Conservation (phyloP, 2,113 vertebrate genomes). For the Strix aluco region DNA sequence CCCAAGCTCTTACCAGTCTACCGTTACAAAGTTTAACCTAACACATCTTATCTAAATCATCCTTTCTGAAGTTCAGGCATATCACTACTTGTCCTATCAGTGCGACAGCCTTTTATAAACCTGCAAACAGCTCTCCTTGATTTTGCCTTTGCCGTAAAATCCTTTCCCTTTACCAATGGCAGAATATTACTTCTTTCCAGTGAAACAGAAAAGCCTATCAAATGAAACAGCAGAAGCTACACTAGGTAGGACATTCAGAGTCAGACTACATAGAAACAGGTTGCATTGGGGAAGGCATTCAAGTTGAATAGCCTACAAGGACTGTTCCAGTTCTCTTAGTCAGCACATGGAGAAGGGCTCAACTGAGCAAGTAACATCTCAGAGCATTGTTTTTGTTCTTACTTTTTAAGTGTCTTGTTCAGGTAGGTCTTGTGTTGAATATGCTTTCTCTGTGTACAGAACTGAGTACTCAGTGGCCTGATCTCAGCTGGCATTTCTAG, state of each 20-base stretch:
- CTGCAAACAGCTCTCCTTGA: not conserved
- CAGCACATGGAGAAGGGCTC: not conserved
- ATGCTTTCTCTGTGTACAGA: not conserved
- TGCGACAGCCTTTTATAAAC: not conserved
- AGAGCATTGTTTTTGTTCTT: not conserved
- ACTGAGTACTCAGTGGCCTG: fast-evolving
- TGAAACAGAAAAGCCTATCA: not conserved
- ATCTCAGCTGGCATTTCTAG: not conserved
- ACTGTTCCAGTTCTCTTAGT: not conserved
- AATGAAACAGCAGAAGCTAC: not conserved
- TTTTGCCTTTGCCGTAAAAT: not conserved
- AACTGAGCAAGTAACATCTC: not conserved
- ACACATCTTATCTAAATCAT: not conserved
- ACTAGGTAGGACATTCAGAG: not conserved
- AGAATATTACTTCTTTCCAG: not conserved
- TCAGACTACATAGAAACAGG: not conserved
- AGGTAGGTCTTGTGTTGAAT: not conserved
- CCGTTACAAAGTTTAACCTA: not conserved
- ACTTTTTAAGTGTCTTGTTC: not conserved
- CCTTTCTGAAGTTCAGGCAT: not conserved
- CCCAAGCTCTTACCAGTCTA: not conserved
- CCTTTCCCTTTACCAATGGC: not conserved
- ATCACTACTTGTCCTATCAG: not conserved
- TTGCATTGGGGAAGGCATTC: not conserved
- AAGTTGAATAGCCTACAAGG: not conserved